Evolutionary conservation across 1,140 invertebrate genomes (phyloP).

Genomic region (Leptinotarsa texana): DNA sequence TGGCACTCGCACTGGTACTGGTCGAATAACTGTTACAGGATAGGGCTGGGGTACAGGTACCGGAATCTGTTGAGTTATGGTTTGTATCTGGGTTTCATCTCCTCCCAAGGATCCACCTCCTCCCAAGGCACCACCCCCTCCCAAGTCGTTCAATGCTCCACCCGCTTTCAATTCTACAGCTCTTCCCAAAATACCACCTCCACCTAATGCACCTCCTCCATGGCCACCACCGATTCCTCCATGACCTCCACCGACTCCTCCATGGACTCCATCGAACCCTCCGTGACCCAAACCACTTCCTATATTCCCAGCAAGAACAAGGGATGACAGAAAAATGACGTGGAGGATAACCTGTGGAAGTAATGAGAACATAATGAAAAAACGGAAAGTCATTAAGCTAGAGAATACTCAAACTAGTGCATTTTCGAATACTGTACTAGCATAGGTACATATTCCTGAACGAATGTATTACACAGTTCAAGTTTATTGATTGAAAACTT

Average conservation of each 20-base stretch:
- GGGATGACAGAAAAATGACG: background rate
- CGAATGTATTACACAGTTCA: no score
- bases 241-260: background rate
- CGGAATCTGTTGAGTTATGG: slow-evolving; percentile 21
- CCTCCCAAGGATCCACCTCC: background rate
- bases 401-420: no score
- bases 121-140: background rate
- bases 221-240: slow-evolving; percentile 26
- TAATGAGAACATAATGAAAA: background rate
- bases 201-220: background rate
- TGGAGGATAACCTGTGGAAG: background rate
- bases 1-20: slow-evolving; percentile 30
- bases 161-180: slow-evolving; percentile 23
- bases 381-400: no score
- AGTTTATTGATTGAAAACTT: no score
- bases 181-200: slow-evolving; percentile 23
- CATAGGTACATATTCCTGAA: background rate
- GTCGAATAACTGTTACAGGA: slow-evolving; percentile 19
- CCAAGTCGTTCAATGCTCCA: background rate
- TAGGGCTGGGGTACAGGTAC: slow-evolving; percentile 28
- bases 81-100: slow-evolving; percentile 16
- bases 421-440: no score
- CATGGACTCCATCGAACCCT: slow-evolving; percentile 18
- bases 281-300: background rate
- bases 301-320: slow-evolving; percentile 8